Conservation (phyloP, 1,140 invertebrate species). For the Cydia pomonella region DNA sequence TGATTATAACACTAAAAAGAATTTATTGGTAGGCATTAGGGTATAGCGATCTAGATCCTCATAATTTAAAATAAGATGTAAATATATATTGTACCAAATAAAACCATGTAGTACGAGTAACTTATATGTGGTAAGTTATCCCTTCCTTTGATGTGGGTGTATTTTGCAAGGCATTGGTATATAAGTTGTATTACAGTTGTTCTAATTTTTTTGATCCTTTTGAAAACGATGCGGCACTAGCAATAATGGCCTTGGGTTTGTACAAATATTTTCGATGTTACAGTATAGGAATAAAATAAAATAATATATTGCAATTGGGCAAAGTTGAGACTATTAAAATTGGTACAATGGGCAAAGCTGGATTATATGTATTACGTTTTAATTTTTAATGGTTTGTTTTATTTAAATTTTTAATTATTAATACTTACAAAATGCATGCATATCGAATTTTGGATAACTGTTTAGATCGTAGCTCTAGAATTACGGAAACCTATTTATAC, state of each 20-base stretch:
- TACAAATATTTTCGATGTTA: too few relatives aligned
- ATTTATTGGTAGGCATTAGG: background rate
- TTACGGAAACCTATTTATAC: constrained; percentile 28
- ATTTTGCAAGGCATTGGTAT: too few relatives aligned
- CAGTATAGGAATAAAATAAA: too few relatives aligned
- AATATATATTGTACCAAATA: background rate
- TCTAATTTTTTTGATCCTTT: too few relatives aligned
- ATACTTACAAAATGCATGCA: background rate
- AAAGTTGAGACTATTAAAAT: background rate
- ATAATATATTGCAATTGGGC: too few relatives aligned
- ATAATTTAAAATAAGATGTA: background rate
- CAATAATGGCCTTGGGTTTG: too few relatives aligned
- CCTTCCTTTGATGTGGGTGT: too few relatives aligned
- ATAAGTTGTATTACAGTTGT: too few relatives aligned
- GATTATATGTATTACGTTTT: background rate
- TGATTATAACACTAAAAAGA: too few relatives aligned
- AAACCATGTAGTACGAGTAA: background rate
- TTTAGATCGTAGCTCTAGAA: constrained; percentile 2
- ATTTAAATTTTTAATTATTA: background rate
- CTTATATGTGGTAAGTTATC: background rate
- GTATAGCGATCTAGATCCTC: background rate
- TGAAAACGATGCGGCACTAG: too few relatives aligned
- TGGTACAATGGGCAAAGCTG: background rate
- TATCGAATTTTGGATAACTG: background rate
- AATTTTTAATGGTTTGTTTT: background rate